A percentile compares a stretch with the other conserved stretches of the same genome.
Evolutionary conservation across 2,888 invertebrate genomes (phyloP).

Genomic region (Ochropleura leucogaster): DNA sequence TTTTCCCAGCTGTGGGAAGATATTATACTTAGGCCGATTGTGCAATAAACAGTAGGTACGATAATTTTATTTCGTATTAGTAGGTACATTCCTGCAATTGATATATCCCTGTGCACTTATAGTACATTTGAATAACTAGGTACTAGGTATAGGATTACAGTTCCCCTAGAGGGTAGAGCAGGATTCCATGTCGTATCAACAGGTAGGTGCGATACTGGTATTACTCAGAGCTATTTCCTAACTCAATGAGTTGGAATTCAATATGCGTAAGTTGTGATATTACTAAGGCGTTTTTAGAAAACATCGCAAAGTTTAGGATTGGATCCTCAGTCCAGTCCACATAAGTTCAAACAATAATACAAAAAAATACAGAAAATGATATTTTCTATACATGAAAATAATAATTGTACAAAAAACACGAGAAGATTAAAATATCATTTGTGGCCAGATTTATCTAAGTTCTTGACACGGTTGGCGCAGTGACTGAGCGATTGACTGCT

Average conservation of each 20-base stretch:
- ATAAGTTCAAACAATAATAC: not conserved
- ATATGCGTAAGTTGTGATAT: not conserved
- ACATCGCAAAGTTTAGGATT: not conserved
- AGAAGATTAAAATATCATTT: not conserved
- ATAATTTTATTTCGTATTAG: not conserved
- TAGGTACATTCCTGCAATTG: not conserved
- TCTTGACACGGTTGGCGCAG: not conserved
- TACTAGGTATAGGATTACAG: slow-evolving; percentile 2
- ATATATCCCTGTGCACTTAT: not conserved
- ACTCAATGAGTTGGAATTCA: not conserved
- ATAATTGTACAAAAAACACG: not conserved
- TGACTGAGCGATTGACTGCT: no score
- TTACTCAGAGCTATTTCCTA: slow-evolving; percentile 1
- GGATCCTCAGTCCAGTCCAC: not conserved
- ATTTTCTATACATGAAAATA: not conserved
- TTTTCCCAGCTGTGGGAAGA: not conserved
- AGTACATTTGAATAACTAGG: not conserved
- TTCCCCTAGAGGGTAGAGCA: not conserved
- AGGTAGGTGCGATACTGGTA: slow-evolving; percentile 41
- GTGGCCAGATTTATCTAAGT: not conserved
- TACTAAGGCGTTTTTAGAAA: not conserved
- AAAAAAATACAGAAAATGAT: not conserved
- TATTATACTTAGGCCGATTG: not conserved
- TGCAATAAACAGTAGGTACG: not conserved
- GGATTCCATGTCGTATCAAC: slow-evolving; percentile 40